Base-by-base conservation (phyloP, 2,888 invertebrate genomes). In the Nowickia ferox region DNA sequence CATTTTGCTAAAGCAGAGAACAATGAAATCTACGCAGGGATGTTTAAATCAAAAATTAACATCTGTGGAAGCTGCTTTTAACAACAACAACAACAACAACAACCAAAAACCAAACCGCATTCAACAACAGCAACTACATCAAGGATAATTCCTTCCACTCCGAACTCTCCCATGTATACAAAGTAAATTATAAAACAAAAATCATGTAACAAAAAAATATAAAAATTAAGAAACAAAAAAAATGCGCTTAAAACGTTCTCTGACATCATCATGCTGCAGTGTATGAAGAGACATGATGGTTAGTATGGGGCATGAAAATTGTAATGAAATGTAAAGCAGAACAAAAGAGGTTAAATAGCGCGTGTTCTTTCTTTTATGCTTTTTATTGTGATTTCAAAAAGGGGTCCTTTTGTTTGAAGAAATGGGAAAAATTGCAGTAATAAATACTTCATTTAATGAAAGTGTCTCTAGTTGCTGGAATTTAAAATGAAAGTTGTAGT, bases 41-140 rank as follows among this genome's bases (percentile, higher is more conserved):
- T 30, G 51, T 30, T 74, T 17, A 59, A 72, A 66, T 66, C 80
- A 44, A 63, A 80, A 84, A 80, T 84, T 84, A 66, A 44, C 80
- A 80, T 71, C 84, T 84, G 65, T 53, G 71, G 44, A 42, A 72
- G 71, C 71, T 57, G 63, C 57, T 65, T 66, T 59, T 42, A 68
- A 15, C 30, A 68, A 17, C 42, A 42, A 46, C 65, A 61, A 44
- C 30, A 30, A 42, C 79, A 71, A 65, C 61, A 19, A 38, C 48
- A 61, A 74, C 38, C n/a, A n/a, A 44, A 48, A 40, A 38, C 48
- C 42, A 30, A 65, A 69, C 72, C 57, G 19, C 71, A 79, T 30
- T 30, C 30, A 30, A 42, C 79, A 71, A 65, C 61, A 19, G 46
- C 48, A 61, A 74, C 38, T 59, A 9, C 46, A 46, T 30, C 68